These are phyloP conservation scores for Mythimna vitellina DNA, from an alignment of 2,888 invertebrate species.

Conservation along the genomic window DNA sequence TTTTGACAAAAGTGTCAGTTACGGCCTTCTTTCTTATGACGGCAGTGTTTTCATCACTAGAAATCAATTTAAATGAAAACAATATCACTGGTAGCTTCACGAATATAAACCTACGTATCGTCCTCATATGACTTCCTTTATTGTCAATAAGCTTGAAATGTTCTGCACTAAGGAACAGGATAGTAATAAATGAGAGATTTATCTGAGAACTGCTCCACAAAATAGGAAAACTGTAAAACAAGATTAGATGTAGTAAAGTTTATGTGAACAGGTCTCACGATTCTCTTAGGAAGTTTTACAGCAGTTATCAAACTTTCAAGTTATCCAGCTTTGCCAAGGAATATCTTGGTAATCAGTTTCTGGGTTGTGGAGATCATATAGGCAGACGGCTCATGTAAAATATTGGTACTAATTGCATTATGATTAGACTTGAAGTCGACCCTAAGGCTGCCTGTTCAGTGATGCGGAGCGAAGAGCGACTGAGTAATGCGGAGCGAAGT, in stretches of 20 bases:
- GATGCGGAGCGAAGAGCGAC: too few relatives aligned
- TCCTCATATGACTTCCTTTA: not conserved
- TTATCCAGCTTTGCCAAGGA: not conserved
- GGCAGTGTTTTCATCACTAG: too few relatives aligned
- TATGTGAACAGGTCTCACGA: not conserved
- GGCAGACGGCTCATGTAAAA: too few relatives aligned
- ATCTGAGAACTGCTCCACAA: constrained; percentile 11
- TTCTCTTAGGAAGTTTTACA: not conserved
- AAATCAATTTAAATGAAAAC: not conserved
- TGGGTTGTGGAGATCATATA: not conserved
- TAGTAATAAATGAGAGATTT: constrained; percentile 13
- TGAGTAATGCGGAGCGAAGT: too few relatives aligned
- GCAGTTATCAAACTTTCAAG: not conserved
- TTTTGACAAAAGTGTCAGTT: too few relatives aligned
- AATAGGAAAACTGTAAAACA: constrained; percentile 11
- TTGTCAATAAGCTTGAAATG: not conserved
- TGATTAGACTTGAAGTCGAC: too few relatives aligned
- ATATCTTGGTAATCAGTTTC: not conserved
- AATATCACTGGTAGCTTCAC: not conserved
- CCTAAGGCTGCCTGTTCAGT: too few relatives aligned
- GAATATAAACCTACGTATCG: not conserved
- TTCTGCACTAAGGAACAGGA: not conserved
- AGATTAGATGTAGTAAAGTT: not conserved
- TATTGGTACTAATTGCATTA: too few relatives aligned
- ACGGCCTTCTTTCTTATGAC: too few relatives aligned